These are phyloP conservation scores for Eptesicus fuscus DNA, from an alignment of 2,113 vertebrate genomes.

Conservation along the genomic window DNA sequence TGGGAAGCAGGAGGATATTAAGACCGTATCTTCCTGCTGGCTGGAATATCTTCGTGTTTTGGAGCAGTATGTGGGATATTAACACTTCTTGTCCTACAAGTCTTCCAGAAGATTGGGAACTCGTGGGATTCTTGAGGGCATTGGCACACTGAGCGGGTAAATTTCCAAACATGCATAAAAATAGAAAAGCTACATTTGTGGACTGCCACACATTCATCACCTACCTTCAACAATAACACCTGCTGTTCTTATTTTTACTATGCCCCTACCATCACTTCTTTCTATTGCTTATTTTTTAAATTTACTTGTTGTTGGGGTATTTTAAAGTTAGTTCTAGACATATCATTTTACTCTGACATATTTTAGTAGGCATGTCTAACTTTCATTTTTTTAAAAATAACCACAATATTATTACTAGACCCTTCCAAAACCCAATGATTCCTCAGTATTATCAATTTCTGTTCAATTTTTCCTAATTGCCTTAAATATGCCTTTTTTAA, in stretches of 20 bases:
- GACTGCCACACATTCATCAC: background rate
- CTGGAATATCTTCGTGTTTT: background rate
- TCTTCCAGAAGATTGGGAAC: background rate
- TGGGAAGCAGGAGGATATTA: background rate
- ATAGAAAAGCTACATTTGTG: slow-evolving; percentile 3
- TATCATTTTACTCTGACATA: background rate
- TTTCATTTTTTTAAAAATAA: background rate
- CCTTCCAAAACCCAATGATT: background rate
- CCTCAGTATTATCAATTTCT: background rate
- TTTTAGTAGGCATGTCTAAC: background rate
- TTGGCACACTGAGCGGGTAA: background rate
- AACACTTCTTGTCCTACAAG: background rate
- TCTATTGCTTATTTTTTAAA: background rate
- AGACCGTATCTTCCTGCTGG: background rate
- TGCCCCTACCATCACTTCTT: background rate
- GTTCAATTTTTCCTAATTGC: background rate
- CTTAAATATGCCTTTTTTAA: background rate
- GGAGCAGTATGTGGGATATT: background rate
- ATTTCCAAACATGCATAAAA: slow-evolving; percentile 3
- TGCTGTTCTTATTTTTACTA: slow-evolving; percentile 27
- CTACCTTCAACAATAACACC: slow-evolving; percentile 10
- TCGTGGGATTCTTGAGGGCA: background rate
- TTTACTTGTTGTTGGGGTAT: background rate
- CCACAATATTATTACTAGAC: background rate
- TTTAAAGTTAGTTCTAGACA: slow-evolving; percentile 39